phyloP scores from a whole-genome alignment of 2,113 vertebrate species.

The Syngnathus typhle region DNA sequence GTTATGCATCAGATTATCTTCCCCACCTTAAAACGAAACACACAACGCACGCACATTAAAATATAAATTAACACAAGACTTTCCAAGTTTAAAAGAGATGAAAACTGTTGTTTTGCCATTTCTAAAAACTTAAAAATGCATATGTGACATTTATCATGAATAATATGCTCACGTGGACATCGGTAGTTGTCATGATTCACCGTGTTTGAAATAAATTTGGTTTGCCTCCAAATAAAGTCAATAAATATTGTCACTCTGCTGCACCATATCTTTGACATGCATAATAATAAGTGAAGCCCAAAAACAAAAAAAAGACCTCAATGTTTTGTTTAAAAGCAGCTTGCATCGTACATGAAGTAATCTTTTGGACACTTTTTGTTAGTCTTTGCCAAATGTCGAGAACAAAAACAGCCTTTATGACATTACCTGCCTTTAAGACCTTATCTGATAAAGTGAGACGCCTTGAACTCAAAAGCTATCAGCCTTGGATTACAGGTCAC shows the following conservation, averaged over 20 bases:
- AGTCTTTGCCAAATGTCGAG: no score
- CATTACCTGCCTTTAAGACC: no score
- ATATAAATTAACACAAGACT: slow-evolving; percentile 48
- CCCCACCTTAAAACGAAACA: slow-evolving; percentile 25
- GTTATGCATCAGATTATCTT: slow-evolving; percentile 10
- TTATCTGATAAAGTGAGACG: neutral
- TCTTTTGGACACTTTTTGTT: neutral
- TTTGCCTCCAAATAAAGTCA: neutral
- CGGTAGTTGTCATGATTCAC: neutral
- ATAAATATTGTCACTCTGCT: neutral
- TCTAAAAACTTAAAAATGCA: slow-evolving; percentile 16
- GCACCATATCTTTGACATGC: neutral
- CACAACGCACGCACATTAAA: slow-evolving; percentile 28
- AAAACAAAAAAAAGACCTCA: neutral
- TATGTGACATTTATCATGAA: slow-evolving; percentile 22
- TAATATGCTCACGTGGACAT: slow-evolving; percentile 1
- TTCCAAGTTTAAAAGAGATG: slow-evolving; percentile 1
- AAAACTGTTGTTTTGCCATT: slow-evolving; percentile 17
- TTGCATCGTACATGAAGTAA: neutral
- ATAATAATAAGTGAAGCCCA: neutral
- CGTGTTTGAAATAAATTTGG: neutral
- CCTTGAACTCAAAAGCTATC: neutral
- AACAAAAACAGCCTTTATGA: no score
- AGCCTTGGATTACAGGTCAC: neutral
- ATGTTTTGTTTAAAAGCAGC: no score